phyloP scores from a whole-genome alignment of 2,888 invertebrate genomes.

The Synergus japonicus region DNA sequence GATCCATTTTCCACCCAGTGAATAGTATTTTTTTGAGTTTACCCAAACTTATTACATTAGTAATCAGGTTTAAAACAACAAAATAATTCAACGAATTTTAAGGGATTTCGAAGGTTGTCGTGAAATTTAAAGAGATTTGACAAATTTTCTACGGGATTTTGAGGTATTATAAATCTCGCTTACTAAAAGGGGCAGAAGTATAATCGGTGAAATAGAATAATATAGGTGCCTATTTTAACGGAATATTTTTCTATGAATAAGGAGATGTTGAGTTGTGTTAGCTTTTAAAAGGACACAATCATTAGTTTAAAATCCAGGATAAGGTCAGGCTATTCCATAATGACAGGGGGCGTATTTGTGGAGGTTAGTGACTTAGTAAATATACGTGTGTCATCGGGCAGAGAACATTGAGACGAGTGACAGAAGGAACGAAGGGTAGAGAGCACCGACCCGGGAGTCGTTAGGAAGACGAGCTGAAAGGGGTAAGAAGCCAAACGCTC shows the following conservation, averaged over 20 bases:
- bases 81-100: too few species aligned
- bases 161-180: too few species aligned
- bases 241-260: background rate
- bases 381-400: constrained; percentile 32
- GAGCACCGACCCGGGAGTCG: constrained; percentile 62
- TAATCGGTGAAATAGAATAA: too few species aligned
- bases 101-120: too few species aligned
- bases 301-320: constrained; percentile 2
- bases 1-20: background rate
- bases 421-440: constrained; percentile 43
- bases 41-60: background rate
- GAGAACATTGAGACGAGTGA: constrained; percentile 39
- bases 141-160: too few species aligned
- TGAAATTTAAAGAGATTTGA: too few species aligned
- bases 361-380: constrained; percentile 13
- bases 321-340: constrained; percentile 1
- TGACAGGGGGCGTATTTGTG: constrained; percentile 3
- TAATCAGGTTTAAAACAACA: too few species aligned
- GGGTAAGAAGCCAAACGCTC: constrained; percentile 70
- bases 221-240: too few species aligned
- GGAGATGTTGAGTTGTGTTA: background rate
- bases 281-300: background rate
- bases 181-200: too few species aligned
- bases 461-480: constrained; percentile 68
- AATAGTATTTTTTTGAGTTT: background rate